Conservation (phyloP, 2,113 vertebrate species). For the Empidonax alnorum region DNA sequence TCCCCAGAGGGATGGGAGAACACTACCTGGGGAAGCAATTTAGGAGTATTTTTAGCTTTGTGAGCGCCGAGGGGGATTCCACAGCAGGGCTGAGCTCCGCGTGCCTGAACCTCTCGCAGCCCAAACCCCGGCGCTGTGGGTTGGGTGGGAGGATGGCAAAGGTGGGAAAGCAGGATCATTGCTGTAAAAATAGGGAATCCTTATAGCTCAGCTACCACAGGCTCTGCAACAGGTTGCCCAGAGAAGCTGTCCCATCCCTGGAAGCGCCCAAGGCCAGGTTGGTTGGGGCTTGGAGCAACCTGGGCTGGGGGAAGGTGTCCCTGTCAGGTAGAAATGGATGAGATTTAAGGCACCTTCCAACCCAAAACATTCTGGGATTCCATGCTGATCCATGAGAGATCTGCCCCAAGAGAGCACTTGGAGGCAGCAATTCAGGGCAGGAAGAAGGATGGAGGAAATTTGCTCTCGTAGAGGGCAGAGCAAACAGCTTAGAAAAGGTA, state of each 20-base stretch:
- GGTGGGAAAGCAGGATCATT: neutral
- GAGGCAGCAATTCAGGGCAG: neutral
- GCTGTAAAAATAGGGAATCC: neutral
- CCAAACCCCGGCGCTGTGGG: fast-evolving
- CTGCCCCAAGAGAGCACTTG: neutral
- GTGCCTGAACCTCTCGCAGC: neutral
- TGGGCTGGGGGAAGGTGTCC: fast-evolving
- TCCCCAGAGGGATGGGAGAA: constrained; percentile 55
- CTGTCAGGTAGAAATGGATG: neutral
- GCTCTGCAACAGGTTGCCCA: neutral
- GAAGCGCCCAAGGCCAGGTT: neutral
- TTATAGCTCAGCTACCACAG: fast-evolving
- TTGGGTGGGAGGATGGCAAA: neutral
- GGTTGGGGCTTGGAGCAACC: fast-evolving
- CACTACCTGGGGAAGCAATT: constrained; percentile 69
- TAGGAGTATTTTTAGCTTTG: constrained; percentile 63
- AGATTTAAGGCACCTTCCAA: neutral
- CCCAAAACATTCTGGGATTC: neutral
- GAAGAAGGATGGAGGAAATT: neutral
- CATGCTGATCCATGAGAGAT: neutral
- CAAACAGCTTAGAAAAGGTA: neutral
- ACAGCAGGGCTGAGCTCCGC: neutral
- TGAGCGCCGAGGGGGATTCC: constrained; percentile 7
- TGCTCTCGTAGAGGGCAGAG: neutral
- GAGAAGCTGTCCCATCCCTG: neutral